A percentile compares a stretch with the other conserved stretches of the same genome.
Evolutionary conservation across 2,888 invertebrate genomes (phyloP).

Genomic region (Mythimna impura): DNA sequence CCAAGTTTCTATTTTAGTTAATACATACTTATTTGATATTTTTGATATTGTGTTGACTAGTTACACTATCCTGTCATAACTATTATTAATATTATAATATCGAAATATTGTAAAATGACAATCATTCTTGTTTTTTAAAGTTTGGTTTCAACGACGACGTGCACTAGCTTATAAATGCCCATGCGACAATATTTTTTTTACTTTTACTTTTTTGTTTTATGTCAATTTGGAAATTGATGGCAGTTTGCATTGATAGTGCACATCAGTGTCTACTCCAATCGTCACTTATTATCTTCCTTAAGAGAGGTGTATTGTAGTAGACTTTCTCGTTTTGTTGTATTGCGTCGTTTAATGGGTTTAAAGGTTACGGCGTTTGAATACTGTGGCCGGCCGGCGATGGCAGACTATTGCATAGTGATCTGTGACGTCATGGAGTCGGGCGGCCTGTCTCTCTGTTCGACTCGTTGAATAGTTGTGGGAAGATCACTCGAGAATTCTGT

Average conservation of each 20-base stretch:
- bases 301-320: neutral
- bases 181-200: too few species aligned
- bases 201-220: too few species aligned
- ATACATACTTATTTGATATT: too few species aligned
- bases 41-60: too few species aligned
- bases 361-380: constrained; percentile 37
- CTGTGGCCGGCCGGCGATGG: neutral
- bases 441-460: neutral
- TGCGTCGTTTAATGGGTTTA: constrained; percentile 28
- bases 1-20: too few species aligned
- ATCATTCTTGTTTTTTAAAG: too few species aligned
- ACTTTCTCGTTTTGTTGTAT: constrained; percentile 13
- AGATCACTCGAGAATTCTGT: neutral
- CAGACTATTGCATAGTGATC: constrained; percentile 2
- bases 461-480: neutral
- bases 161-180: too few species aligned
- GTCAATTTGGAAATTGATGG: too few species aligned
- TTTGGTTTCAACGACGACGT: too few species aligned
- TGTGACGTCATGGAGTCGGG: constrained; percentile 15
- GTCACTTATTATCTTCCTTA: neutral
- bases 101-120: too few species aligned
- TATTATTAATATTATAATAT: too few species aligned
- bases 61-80: too few species aligned
- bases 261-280: neutral
- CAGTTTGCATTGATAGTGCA: neutral